Evolutionary conservation across 2,888 invertebrate genomes (phyloP).

Genomic region (Dicyrtomina minuta): DNA sequence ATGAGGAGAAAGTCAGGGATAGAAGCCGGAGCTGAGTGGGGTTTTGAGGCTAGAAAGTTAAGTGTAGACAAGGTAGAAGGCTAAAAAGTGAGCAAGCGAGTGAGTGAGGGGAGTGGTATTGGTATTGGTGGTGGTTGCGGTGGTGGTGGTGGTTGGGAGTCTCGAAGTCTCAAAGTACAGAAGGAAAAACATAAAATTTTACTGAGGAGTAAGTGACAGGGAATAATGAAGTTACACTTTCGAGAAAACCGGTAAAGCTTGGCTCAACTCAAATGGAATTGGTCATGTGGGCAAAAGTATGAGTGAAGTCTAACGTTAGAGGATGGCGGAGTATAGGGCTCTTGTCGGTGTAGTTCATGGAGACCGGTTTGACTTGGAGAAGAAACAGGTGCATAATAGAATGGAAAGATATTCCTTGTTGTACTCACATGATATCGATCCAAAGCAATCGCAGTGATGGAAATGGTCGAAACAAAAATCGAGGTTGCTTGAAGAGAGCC

Average conservation of each 20-base stretch:
- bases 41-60: too few species aligned
- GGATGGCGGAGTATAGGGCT: background rate
- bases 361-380: background rate
- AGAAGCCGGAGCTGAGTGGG: too few species aligned
- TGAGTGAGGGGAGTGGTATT: too few species aligned
- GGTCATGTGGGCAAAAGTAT: background rate
- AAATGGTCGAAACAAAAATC: slow-evolving; percentile 89
- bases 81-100: too few species aligned
- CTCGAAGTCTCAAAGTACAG: too few species aligned
- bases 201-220: slow-evolving; percentile 14
- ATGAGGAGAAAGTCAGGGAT: too few species aligned
- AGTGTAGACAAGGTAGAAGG: too few species aligned
- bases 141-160: too few species aligned
- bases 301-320: background rate
- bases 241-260: background rate
- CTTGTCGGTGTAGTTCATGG: background rate
- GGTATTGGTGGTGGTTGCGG: too few species aligned
- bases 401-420: background rate
- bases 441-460: slow-evolving; percentile 86
- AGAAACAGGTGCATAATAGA: slow-evolving; percentile 5
- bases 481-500: slow-evolving; percentile 85
- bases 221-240: slow-evolving; percentile 17
- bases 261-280: slow-evolving; percentile 5
- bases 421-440: slow-evolving; percentile 70
- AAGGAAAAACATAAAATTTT: slow-evolving; percentile 3